A percentile compares a stretch with the other conserved stretches of the same genome.
Evolutionary conservation across 2,797 vertebrate species (phyloP).

Genomic region (Sphenopsis melanotis): DNA sequence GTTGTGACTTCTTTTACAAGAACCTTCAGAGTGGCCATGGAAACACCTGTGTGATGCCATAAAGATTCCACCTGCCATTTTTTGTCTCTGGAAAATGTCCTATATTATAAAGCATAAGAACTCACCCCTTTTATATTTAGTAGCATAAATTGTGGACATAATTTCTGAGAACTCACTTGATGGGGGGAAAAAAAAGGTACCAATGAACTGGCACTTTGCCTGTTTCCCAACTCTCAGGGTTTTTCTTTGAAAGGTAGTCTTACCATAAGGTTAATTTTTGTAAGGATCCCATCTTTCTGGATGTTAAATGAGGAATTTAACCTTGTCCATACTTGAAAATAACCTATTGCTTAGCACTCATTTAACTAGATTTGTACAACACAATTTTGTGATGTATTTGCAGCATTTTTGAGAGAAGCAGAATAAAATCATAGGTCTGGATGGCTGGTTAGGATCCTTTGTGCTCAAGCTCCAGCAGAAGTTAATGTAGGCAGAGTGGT

Average conservation of each 20-base stretch:
- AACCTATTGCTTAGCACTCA: background rate
- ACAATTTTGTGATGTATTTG: background rate
- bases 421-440: background rate
- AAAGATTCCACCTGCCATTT: background rate
- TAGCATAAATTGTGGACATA: background rate
- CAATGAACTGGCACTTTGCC: background rate
- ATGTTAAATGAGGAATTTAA: background rate
- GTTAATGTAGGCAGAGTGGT: background rate
- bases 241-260: background rate
- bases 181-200: fast-evolving
- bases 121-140: background rate
- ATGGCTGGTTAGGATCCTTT: background rate
- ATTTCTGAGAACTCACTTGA: background rate
- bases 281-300: background rate
- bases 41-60: background rate
- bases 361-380: background rate
- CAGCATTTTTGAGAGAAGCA: background rate
- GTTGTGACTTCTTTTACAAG: background rate
- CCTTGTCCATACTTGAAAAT: background rate
- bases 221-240: background rate
- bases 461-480: background rate
- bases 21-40: background rate
- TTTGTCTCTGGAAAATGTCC: background rate
- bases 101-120: background rate
- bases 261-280: background rate